Conservation (phyloP, 2,888 invertebrate species). For the Calameuta idolon region DNA sequence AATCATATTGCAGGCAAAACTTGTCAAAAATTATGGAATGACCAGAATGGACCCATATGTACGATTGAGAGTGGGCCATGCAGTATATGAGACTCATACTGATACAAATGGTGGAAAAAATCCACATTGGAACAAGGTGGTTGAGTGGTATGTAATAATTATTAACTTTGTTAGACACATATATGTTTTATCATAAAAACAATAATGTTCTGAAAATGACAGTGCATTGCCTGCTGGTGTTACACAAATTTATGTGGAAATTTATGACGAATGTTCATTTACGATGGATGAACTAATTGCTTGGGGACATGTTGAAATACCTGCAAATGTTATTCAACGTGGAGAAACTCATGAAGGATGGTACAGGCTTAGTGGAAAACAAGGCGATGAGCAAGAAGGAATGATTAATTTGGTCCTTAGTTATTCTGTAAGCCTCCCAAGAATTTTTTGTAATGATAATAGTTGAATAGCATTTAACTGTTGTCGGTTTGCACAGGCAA, state of each 20-base stretch:
- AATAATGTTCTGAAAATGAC: conserved; percentile 30
- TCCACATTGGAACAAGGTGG: conserved; percentile 95
- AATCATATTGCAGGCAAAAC: conserved; percentile 75
- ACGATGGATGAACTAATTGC: conserved; percentile 96
- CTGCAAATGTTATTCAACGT: conserved; percentile 77
- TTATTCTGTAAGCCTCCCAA: conserved; percentile 72
- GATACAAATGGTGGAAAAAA: conserved; percentile 94
- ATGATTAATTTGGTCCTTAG: conserved; percentile 91
- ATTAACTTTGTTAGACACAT: not conserved
- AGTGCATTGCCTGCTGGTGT: conserved; percentile 91
- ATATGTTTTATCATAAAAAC: not conserved
- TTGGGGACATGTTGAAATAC: conserved; percentile 91
- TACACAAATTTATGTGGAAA: conserved; percentile 89
- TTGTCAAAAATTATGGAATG: conserved; percentile 94
- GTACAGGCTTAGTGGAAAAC: conserved; percentile 93
- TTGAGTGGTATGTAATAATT: conserved; percentile 78
- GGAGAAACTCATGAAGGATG: conserved; percentile 96
- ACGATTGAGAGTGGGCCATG: conserved; percentile 90
- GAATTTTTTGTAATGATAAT: not conserved
- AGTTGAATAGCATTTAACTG: not conserved
- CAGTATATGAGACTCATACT: conserved; percentile 95
- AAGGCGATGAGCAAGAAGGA: conserved; percentile 94
- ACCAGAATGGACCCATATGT: conserved; percentile 98
- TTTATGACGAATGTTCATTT: conserved; percentile 97
- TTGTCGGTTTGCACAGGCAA: conserved; percentile 50